Base-by-base conservation (phyloP, 1,140 invertebrate species). In the Laupala kohalensis region DNA sequence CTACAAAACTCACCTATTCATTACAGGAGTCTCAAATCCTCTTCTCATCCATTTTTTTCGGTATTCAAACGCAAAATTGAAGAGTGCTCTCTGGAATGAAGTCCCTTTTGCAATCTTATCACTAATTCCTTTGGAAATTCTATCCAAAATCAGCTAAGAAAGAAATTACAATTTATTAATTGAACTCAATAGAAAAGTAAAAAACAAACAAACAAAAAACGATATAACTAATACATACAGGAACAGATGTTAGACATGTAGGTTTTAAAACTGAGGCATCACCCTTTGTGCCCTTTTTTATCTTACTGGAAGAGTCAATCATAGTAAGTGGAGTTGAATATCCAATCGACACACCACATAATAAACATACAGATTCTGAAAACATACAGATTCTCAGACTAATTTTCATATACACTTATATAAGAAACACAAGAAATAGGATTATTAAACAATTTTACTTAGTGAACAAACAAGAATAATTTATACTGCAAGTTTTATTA, bases 321-420 rank as follows among this genome's bases (percentile, higher is more conserved):
- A 99, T 89, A 0, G 97, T 99, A 25, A 95, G 82, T 0, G 97
- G 92, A 0, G 95, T 95, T 2, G 95, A 97, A 81, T 99, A 99
- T 6, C 97, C 97, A 79, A 99, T 96, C 5, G 90, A 87, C n/a
- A 96, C 89, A 27, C 96, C 97, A 78, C 82, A 81, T 15, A 85
- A 77, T 67, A 88, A 74, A 76, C 85, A 86, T 66, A 84, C 81
- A 24, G 83, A 79, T 77, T 88, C 86, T 82, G 77, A 69, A 79
- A 71, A 64, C 1, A 53, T 53, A 53, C 37, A 2, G 4, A 53
- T 53, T 2, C 4, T 66, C 1, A 1, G 3, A 4, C 24, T 13
- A 4, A 27, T 1, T 2, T 66, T 6, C 1, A 66, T 66, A 9
- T 66, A 12, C 2, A 66, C 9, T 13, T 13, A 3, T 2, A 66